phyloP scores from a whole-genome alignment of 2,888 invertebrate genomes.

The Tholera decimalis region DNA sequence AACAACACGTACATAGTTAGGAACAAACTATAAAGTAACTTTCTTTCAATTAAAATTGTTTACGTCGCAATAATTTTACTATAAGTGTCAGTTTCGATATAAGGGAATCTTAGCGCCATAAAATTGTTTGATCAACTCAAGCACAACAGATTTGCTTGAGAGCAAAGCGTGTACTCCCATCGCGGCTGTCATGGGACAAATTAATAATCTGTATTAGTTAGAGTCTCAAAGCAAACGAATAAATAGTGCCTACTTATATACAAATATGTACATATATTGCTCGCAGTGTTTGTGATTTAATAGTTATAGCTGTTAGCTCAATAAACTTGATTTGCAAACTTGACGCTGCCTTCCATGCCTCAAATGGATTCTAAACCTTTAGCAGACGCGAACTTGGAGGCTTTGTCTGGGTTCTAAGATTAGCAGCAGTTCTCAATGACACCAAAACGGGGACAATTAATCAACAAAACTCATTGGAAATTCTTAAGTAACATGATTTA shows the following conservation, averaged over 20 bases:
- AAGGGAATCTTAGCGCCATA: slow-evolving; percentile 24
- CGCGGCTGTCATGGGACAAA: slow-evolving; percentile 40
- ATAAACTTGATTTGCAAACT: slow-evolving; percentile 54
- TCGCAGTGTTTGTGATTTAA: slow-evolving; percentile 41
- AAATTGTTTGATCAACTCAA: slow-evolving; percentile 25
- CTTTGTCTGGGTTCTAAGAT: slow-evolving; percentile 38
- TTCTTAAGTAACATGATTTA: slow-evolving; percentile 9
- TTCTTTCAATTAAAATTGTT: slow-evolving; percentile 33
- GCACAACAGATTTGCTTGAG: slow-evolving; percentile 37
- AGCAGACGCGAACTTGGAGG: slow-evolving; percentile 22
- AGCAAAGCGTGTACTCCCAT: slow-evolving; percentile 23
- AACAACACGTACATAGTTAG: slow-evolving; percentile 10
- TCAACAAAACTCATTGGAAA: slow-evolving; percentile 26
- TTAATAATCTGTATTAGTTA: slow-evolving; percentile 54
- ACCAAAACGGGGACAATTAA: slow-evolving; percentile 14
- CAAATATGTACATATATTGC: slow-evolving; percentile 33
- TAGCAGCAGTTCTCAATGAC: slow-evolving; percentile 32
- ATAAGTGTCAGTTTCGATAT: slow-evolving; percentile 26
- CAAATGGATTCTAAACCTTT: slow-evolving; percentile 33
- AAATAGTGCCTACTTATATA: slow-evolving; percentile 44
- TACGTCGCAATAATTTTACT: slow-evolving; percentile 26
- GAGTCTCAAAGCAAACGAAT: slow-evolving; percentile 40
- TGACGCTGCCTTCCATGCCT: slow-evolving; percentile 22
- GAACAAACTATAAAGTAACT: slow-evolving; percentile 4
- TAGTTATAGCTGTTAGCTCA: slow-evolving; percentile 48